A percentile compares a stretch with the other conserved stretches of the same genome.
Evolutionary conservation across 2,797 vertebrate genomes (phyloP).

Genomic region (Argentina silus): DNA sequence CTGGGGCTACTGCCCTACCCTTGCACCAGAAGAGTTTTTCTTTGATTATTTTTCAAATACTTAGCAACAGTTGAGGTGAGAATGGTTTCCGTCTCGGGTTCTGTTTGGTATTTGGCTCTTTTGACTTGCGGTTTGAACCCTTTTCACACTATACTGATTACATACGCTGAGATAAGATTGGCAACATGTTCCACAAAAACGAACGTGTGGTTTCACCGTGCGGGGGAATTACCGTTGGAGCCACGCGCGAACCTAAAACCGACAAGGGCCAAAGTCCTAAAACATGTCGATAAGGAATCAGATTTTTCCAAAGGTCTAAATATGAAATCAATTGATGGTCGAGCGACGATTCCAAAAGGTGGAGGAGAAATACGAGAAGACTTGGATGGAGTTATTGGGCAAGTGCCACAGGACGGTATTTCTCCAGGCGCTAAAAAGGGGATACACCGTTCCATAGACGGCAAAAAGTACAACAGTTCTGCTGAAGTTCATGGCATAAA

Average conservation of each 20-base stretch:
- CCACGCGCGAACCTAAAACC: constrained; percentile 22
- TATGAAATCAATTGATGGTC: constrained; percentile 16
- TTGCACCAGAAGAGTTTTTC: background rate
- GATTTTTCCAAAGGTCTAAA: constrained; percentile 58
- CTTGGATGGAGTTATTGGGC: constrained; percentile 28
- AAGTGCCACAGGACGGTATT: constrained; percentile 2
- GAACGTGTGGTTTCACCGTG: constrained; percentile 45
- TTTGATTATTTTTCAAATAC: constrained; percentile 9
- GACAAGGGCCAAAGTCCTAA: constrained; percentile 29
- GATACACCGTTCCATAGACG: constrained; percentile 30
- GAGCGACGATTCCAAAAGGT: constrained; percentile 18
- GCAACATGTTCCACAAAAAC: constrained; percentile 38
- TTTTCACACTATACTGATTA: constrained; percentile 58
- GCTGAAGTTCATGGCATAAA: constrained; percentile 2
- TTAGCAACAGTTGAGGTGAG: constrained; percentile 29
- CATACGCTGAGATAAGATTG: constrained; percentile 63
- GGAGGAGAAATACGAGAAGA: constrained; percentile 26
- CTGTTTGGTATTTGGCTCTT: constrained; percentile 61
- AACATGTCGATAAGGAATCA: constrained; percentile 29
- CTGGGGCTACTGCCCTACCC: constrained; percentile 25
- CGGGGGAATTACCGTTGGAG: constrained; percentile 40
- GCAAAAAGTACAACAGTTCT: constrained; percentile 44
- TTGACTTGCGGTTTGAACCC: constrained; percentile 44
- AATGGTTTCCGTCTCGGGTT: constrained; percentile 63
- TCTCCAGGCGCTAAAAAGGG: constrained; percentile 9